Conservation (phyloP, 2,797 vertebrate genomes). For the Stomatorhinus walkeri region DNA sequence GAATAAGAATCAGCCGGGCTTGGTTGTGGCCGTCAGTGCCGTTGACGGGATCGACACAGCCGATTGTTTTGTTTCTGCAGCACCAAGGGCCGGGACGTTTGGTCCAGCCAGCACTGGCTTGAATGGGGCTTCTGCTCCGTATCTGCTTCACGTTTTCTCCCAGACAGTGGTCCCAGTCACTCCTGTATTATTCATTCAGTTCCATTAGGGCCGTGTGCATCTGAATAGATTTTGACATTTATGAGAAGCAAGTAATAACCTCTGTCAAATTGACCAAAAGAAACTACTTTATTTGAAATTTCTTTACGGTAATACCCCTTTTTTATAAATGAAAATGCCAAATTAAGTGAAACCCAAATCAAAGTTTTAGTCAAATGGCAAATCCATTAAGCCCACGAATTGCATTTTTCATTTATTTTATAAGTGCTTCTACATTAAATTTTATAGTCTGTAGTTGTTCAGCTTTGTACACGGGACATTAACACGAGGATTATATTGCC, state of each 20-base stretch:
- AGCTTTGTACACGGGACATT: conserved; percentile 13
- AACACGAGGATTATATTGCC: conserved; percentile 26
- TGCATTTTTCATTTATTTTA: conserved; percentile 19
- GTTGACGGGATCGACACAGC: conserved; percentile 47
- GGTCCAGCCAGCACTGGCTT: background rate
- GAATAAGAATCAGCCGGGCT: conserved; percentile 46
- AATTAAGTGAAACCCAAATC: conserved; percentile 33
- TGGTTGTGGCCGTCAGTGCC: conserved; percentile 48
- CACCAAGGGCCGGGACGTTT: background rate
- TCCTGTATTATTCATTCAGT: conserved; percentile 46
- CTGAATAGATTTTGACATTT: conserved; percentile 36
- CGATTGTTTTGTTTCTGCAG: conserved; percentile 21
- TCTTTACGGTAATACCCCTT: conserved; percentile 20
- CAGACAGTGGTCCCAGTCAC: conserved; percentile 48
- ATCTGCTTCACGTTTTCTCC: conserved; percentile 43
- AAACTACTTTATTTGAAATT: conserved; percentile 23
- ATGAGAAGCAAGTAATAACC: conserved; percentile 33
- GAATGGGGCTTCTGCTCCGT: conserved; percentile 27
- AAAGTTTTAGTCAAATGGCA: conserved; percentile 22
- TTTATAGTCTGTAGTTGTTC: conserved; percentile 7
- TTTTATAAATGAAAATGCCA: conserved; percentile 21
- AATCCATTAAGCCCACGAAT: conserved; percentile 20
- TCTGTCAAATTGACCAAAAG: conserved; percentile 32
- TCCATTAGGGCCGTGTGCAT: conserved; percentile 17
- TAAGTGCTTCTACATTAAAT: conserved; percentile 22